Percentiles rank a stretch among this genome's conserved stretches.
Conservation (phyloP, 2,113 vertebrate genomes). For the Odontophorus gujanensis region DNA sequence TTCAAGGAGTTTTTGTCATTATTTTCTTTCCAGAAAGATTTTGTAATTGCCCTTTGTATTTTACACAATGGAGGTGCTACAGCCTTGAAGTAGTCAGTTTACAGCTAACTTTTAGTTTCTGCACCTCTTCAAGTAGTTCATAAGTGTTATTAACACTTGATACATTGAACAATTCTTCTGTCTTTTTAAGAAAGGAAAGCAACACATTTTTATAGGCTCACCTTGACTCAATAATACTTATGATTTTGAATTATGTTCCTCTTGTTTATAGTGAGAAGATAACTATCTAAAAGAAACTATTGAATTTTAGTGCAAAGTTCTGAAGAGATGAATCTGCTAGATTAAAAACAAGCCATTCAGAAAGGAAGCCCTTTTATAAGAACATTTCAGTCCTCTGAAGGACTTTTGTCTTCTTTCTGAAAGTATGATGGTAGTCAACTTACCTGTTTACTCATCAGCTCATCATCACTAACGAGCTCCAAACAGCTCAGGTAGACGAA, state of each 20-base stretch:
- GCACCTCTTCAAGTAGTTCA: background rate
- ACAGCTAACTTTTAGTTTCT: conserved; percentile 28
- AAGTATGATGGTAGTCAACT: background rate
- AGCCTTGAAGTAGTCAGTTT: conserved; percentile 37
- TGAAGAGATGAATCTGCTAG: background rate
- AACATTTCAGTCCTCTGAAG: background rate
- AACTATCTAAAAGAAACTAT: background rate
- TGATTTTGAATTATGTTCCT: background rate
- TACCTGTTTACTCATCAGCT: background rate
- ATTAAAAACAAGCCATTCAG: background rate
- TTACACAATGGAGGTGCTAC: background rate
- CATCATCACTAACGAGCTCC: background rate
- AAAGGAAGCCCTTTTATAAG: background rate
- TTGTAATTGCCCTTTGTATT: conserved; percentile 15
- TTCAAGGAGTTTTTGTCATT: background rate
- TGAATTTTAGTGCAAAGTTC: background rate
- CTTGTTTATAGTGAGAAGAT: conserved; percentile 14
- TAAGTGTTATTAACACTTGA: conserved; percentile 21
- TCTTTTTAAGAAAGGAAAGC: conserved; percentile 23
- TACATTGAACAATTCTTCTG: background rate
- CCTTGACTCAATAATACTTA: background rate
- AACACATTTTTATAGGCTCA: background rate
- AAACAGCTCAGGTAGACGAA: background rate
- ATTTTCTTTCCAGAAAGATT: background rate
- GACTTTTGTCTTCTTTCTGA: background rate